Percentiles rank a stretch among this genome's conserved stretches.
These are phyloP conservation scores for Trachelus troglodyta DNA, from an alignment of 2,888 invertebrate genomes.

Conservation along the genomic window DNA sequence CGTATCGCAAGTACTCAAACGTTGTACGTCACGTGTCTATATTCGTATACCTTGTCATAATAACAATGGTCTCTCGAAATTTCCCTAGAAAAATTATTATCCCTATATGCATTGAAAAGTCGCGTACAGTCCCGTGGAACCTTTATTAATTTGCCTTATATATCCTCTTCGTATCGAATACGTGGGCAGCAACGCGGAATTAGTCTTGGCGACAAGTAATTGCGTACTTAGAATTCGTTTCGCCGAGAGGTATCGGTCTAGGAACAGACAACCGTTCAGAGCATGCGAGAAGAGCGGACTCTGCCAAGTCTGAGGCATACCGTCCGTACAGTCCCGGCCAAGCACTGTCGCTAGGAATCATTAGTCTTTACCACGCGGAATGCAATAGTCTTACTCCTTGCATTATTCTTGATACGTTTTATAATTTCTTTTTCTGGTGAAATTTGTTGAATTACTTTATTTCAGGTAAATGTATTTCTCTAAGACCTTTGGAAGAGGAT, in stretches of 20 bases:
- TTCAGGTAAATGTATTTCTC: neutral
- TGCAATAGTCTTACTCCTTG: neutral
- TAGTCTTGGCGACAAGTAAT: neutral
- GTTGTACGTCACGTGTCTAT: neutral
- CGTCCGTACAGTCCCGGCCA: slow-evolving; percentile 6
- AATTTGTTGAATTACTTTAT: neutral
- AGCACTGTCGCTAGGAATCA: neutral
- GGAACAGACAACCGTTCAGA: neutral
- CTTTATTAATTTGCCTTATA: neutral
- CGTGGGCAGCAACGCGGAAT: neutral
- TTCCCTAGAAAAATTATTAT: neutral
- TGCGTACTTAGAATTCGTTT: slow-evolving; percentile 3
- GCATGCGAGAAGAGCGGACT: slow-evolving; percentile 1
- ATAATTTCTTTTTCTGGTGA: neutral
- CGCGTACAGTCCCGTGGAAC: neutral
- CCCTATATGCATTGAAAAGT: neutral
- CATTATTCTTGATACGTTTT: neutral
- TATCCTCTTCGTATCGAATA: neutral
- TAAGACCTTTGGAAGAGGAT: neutral
- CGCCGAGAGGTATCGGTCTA: neutral
- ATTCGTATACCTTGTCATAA: neutral
- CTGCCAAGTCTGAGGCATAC: slow-evolving; percentile 8
- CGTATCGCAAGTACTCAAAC: neutral
- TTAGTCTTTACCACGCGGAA: neutral
- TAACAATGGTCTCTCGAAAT: neutral